Conservation (phyloP, 2,113 vertebrate genomes). For the Prunella fulvescens region DNA sequence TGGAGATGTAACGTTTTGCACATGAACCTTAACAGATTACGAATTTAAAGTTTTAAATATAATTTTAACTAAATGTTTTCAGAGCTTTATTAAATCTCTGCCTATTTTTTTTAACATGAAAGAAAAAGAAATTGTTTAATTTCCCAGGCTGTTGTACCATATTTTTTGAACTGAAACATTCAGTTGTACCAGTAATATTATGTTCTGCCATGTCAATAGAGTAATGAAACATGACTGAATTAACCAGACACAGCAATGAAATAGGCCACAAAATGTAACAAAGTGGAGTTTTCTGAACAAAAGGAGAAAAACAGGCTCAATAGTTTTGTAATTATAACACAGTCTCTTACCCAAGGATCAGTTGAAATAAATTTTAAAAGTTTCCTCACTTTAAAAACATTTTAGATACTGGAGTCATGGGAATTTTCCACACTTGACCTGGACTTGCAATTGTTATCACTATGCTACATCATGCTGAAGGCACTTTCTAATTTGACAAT, state of each 20-base stretch:
- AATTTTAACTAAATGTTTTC: neutral
- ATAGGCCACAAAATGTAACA: neutral
- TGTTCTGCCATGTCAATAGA: neutral
- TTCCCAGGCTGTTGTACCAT: neutral
- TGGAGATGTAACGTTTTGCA: neutral
- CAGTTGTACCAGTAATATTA: neutral
- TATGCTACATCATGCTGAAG: neutral
- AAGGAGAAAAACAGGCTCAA: neutral
- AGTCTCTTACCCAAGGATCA: neutral
- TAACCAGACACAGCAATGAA: neutral
- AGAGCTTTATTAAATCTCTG: neutral
- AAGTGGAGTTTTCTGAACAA: neutral
- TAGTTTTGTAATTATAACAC: neutral
- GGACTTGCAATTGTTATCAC: neutral
- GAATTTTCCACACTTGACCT: neutral
- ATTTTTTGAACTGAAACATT: conserved; percentile 3
- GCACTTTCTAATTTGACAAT: neutral
- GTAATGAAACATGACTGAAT: neutral
- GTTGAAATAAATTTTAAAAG: neutral
- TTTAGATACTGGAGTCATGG: neutral
- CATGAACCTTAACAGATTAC: neutral
- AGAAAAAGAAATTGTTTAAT: neutral
- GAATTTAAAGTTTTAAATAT: neutral
- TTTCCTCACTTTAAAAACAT: neutral
- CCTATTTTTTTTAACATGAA: neutral